A percentile compares a stretch with the other conserved stretches of the same genome.
Conservation (phyloP, 2,888 invertebrate genomes). For the Apodemia hepburni region DNA sequence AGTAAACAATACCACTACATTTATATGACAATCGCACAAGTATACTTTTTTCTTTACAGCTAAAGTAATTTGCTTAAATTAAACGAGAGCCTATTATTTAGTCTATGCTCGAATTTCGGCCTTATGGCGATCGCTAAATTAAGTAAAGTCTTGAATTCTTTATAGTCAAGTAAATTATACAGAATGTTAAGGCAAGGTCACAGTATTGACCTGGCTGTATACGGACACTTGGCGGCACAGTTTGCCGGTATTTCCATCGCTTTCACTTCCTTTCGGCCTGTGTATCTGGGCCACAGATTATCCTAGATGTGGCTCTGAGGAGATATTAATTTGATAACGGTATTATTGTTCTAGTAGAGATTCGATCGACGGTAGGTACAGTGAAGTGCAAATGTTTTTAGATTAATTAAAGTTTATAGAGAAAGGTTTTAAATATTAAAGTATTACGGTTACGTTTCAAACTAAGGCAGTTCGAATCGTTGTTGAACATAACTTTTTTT, state of each 20-base stretch:
- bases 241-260: not conserved
- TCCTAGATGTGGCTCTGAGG: constrained; percentile 5
- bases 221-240: constrained; percentile 11
- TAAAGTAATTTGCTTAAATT: too few relatives aligned
- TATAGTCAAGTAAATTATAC: not conserved
- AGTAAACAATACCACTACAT: too few relatives aligned
- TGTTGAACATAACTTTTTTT: too few relatives aligned
- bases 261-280: constrained; percentile 13
- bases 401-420: not conserved
- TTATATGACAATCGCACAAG: too few relatives aligned
- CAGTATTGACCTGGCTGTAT: constrained; percentile 2
- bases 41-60: too few relatives aligned
- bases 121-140: too few relatives aligned
- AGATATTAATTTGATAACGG: constrained; percentile 9
- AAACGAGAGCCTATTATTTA: too few relatives aligned
- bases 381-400: not conserved
- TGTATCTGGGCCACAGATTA: constrained; percentile 11
- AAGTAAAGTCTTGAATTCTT: not conserved
- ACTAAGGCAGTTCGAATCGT: too few relatives aligned
- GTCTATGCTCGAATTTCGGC: too few relatives aligned
- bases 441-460: too few relatives aligned
- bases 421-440: too few relatives aligned
- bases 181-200: constrained; percentile 10
- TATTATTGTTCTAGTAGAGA: constrained; percentile 9
- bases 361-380: not conserved